These are phyloP conservation scores for Natrix natrix DNA, from an alignment of 2,797 vertebrate species.

Conservation along the genomic window DNA sequence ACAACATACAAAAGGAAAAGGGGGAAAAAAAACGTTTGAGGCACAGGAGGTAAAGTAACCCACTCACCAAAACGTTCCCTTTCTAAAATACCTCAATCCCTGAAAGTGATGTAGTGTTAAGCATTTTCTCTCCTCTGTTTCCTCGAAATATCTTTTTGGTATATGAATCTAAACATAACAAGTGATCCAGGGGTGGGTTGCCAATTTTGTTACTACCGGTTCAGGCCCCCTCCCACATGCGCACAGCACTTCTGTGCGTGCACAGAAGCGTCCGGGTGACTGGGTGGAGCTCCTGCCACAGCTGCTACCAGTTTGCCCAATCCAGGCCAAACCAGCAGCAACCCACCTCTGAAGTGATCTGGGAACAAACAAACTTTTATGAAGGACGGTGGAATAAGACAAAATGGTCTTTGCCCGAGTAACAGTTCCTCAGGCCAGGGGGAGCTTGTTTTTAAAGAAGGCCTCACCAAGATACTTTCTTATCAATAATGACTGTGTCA, in stretches of 20 bases:
- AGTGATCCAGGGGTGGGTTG: too few species aligned
- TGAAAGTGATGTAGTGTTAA: background rate
- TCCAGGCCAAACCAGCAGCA: too few species aligned
- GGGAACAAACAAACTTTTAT: background rate
- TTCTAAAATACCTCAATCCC: background rate
- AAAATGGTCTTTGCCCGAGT: background rate
- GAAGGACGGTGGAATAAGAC: background rate
- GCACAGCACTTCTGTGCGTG: too few species aligned
- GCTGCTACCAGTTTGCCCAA: too few species aligned
- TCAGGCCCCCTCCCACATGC: too few species aligned
- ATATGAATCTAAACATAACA: background rate
- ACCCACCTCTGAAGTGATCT: too few species aligned
- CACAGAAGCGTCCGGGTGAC: too few species aligned
- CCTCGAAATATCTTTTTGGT: background rate
- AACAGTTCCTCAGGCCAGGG: background rate
- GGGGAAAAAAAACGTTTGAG: background rate
- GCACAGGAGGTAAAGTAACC: background rate
- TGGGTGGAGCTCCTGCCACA: too few species aligned
- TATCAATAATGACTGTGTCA: background rate
- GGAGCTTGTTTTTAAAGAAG: background rate
- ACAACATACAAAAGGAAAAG: background rate
- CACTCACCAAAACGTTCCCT: background rate
- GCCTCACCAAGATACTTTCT: background rate
- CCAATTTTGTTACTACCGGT: too few species aligned
- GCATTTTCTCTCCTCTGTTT: background rate